A percentile compares a stretch with the other conserved stretches of the same genome.
These are phyloP conservation scores for Coelopa frigida DNA, from an alignment of 1,140 invertebrate genomes.

Conservation along the genomic window DNA sequence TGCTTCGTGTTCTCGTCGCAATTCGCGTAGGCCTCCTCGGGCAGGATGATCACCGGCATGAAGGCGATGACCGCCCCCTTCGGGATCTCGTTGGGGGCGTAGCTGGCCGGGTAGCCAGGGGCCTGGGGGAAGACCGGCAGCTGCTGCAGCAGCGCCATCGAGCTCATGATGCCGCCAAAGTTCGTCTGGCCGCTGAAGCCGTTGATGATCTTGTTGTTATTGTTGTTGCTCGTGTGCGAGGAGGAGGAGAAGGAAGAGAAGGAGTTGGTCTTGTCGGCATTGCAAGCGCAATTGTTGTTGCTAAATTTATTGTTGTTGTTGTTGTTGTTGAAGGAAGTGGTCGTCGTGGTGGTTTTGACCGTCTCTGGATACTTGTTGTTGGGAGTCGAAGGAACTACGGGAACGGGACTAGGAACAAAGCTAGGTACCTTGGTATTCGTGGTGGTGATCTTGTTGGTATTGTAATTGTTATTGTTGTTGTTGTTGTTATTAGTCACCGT, in stretches of 20 bases:
- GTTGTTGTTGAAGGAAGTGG: too few species aligned
- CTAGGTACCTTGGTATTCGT: conserved; percentile 4
- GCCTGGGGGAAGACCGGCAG: conserved; percentile 37
- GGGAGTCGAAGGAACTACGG: conserved; percentile 25
- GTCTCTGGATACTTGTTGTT: conserved; percentile 30
- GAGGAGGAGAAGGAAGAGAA: conserved; percentile 28
- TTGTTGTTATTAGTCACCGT: not conserved
- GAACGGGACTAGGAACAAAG: conserved; percentile 28
- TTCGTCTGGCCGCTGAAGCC: conserved; percentile 32
- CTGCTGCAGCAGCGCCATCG: conserved; percentile 40
- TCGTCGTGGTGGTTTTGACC: conserved; percentile 35
- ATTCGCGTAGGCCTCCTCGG: conserved; percentile 42
- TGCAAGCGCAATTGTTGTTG: too few species aligned
- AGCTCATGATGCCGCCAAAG: conserved; percentile 40
- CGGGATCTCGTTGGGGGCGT: conserved; percentile 43
- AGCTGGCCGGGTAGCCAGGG: conserved; percentile 36
- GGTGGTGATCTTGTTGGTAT: conserved; percentile 5
- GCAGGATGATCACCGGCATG: conserved; percentile 54
- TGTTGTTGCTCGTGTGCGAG: conserved; percentile 5
- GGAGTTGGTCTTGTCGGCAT: conserved; percentile 10
- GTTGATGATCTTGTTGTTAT: conserved; percentile 11
- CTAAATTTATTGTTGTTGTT: too few species aligned
- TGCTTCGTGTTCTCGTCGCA: conserved; percentile 18
- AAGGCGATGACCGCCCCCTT: conserved; percentile 50
- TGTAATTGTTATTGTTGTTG: conserved; percentile 8